Base-by-base conservation (phyloP, 1,140 invertebrate species). In the Whitmania pigra region DNA sequence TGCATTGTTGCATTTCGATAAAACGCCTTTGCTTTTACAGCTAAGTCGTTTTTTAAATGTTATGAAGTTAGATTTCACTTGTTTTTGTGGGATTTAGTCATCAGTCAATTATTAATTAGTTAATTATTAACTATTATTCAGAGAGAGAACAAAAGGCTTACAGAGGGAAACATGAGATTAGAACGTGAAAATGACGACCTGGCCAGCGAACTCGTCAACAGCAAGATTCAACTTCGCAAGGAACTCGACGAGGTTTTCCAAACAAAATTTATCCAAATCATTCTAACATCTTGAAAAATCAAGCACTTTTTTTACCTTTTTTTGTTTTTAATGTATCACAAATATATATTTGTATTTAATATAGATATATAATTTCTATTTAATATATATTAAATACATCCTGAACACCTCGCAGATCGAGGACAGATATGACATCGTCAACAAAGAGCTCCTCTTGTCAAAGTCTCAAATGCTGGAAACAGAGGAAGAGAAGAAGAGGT, bases 401-500 rank as follows among this genome's bases (percentile, higher is more conserved):
- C 5, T 49, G 43, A 49, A 4, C 43, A 49, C 69, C 54, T 76
- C 71, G 72, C 72, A 82, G 81, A 85, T 86, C 22, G 89, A 91
- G 80, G 90, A 92, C 78, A 87, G 86, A 76, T 87, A 87, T 71
- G 92, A 94, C 76, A 86, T 86, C 69, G 87, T 91, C 71, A 87
- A 87, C 63, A 89, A 88, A 78, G 91, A 94, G 77, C 82, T 95
- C 71, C 87, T 89, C 75, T 85, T 87, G 57, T 83, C 93, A 18
- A 88, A 89, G 76, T 85, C 86, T 17, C 85, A 87, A 0, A 84
- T 94, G 0, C 81, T 86, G 18, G 88, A 91, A 75, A 86, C 87
- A 63, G 90, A 92, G 76, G 92, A 94, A 74, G 91, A 94, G 77
- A 90, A 90, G 75, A 87, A 87, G 74, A 84, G 91, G 72, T 81